Conservation (phyloP, 2,888 invertebrate genomes). For the Alloscopus bannaensis region DNA sequence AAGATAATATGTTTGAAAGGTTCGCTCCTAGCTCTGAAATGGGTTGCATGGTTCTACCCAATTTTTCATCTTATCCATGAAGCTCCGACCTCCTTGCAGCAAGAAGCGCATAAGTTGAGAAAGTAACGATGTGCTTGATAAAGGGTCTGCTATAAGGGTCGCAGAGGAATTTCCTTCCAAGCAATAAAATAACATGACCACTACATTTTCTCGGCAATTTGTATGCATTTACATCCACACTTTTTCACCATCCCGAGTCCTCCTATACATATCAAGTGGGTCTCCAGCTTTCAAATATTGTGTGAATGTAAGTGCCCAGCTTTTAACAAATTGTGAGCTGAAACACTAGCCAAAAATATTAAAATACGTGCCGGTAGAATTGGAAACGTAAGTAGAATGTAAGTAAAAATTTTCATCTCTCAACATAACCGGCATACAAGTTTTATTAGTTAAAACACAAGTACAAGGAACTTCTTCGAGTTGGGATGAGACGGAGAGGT, state of each 20-base stretch:
- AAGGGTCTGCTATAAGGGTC: slow-evolving; percentile 12
- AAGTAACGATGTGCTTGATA: slow-evolving; percentile 33
- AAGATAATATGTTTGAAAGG: background rate
- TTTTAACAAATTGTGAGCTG: slow-evolving; percentile 22
- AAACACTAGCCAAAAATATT: slow-evolving; percentile 7
- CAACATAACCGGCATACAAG: too few relatives aligned
- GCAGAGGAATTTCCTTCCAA: slow-evolving; percentile 13
- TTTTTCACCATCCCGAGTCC: slow-evolving; percentile 33
- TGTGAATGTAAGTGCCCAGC: background rate
- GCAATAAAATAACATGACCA: slow-evolving; percentile 35
- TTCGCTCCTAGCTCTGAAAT: background rate
- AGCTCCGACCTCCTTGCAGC: slow-evolving; percentile 8
- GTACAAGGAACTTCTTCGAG: too few relatives aligned
- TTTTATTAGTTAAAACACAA: too few relatives aligned
- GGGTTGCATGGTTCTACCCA: slow-evolving; percentile 23
- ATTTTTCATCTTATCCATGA: slow-evolving; percentile 4
- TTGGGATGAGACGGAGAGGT: too few relatives aligned
- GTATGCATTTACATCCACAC: slow-evolving; percentile 48
- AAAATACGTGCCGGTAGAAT: background rate
- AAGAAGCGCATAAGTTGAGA: slow-evolving; percentile 10
- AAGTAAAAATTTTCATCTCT: too few relatives aligned
- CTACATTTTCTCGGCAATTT: slow-evolving; percentile 60
- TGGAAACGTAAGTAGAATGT: background rate
- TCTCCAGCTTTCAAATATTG: background rate
- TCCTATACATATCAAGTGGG: slow-evolving; percentile 58